Percentiles rank a stretch among this genome's conserved stretches.
phyloP scores from a whole-genome alignment of 2,888 invertebrate genomes.

The Pocota personata region DNA sequence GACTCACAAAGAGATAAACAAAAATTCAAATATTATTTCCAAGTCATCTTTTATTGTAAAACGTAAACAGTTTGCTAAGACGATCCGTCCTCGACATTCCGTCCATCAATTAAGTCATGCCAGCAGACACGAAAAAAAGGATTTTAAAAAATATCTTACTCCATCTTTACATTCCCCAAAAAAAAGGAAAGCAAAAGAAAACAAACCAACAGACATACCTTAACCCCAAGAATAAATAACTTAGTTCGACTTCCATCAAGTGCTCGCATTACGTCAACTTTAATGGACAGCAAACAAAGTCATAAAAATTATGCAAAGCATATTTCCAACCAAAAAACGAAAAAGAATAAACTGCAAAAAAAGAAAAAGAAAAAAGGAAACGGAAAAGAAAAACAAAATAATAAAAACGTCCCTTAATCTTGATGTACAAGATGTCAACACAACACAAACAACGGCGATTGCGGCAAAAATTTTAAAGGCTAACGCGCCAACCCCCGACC shows the following conservation, averaged over 20 bases:
- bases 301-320: slow-evolving; percentile 65
- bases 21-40: neutral
- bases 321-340: slow-evolving; percentile 23
- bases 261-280: slow-evolving; percentile 52
- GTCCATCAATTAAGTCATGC: neutral
- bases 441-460: slow-evolving; percentile 52
- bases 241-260: slow-evolving; percentile 27
- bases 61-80: neutral
- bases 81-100: neutral
- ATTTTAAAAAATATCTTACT: neutral
- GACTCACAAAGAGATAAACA: too few species aligned
- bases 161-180: neutral
- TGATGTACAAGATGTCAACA: slow-evolving; percentile 63
- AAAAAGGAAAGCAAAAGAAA: neutral
- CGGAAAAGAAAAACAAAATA: slow-evolving; percentile 48
- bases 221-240: neutral
- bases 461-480: slow-evolving; percentile 54
- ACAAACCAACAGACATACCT: neutral
- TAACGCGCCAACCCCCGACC: slow-evolving; percentile 24
- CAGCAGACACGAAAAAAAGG: neutral
- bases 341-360: neutral
- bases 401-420: slow-evolving; percentile 55
- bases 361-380: neutral
- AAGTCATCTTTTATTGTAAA: neutral
- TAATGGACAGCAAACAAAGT: slow-evolving; percentile 67